A percentile compares a stretch with the other conserved stretches of the same genome.
These are phyloP conservation scores for Aethes cnicana DNA, from an alignment of 2,888 invertebrate species.

Conservation along the genomic window DNA sequence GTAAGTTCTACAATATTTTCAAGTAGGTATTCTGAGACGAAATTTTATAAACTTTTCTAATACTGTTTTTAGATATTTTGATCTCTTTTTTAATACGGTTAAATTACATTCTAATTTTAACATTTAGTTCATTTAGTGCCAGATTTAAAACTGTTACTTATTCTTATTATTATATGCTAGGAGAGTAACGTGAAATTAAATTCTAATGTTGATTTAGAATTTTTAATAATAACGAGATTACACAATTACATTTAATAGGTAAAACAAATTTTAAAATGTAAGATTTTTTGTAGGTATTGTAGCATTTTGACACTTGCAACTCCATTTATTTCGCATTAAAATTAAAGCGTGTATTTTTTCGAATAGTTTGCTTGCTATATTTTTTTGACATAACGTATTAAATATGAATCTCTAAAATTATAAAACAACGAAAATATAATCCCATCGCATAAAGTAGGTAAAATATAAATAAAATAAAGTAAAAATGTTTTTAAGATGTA, in stretches of 20 bases:
- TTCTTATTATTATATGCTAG: slow-evolving; percentile 45
- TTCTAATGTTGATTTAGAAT: slow-evolving; percentile 20
- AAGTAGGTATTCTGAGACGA: background rate
- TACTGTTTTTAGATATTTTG: slow-evolving; percentile 14
- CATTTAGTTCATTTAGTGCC: slow-evolving; percentile 54
- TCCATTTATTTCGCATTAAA: background rate
- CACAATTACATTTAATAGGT: slow-evolving; percentile 21
- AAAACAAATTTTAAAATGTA: slow-evolving; percentile 8
- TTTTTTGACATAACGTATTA: background rate
- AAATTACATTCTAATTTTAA: slow-evolving; percentile 30
- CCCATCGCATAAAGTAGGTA: slow-evolving; percentile 21
- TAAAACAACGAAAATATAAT: slow-evolving; percentile 24
- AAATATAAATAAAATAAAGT: slow-evolving; percentile 1
- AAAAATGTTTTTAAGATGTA: background rate
- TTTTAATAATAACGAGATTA: slow-evolving; percentile 27
- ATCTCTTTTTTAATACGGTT: slow-evolving; percentile 27
- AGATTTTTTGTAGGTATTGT: background rate
- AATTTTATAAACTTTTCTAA: background rate
- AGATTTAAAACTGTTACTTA: slow-evolving; percentile 61
- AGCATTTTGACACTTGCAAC: background rate
- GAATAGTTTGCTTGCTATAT: background rate
- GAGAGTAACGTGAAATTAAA: slow-evolving; percentile 18
- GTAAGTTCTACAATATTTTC: background rate
- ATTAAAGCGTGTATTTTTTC: no score
- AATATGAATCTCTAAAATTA: slow-evolving; percentile 24